phyloP scores from a whole-genome alignment of 1,140 invertebrate species.

The Epicauta chinensis region DNA sequence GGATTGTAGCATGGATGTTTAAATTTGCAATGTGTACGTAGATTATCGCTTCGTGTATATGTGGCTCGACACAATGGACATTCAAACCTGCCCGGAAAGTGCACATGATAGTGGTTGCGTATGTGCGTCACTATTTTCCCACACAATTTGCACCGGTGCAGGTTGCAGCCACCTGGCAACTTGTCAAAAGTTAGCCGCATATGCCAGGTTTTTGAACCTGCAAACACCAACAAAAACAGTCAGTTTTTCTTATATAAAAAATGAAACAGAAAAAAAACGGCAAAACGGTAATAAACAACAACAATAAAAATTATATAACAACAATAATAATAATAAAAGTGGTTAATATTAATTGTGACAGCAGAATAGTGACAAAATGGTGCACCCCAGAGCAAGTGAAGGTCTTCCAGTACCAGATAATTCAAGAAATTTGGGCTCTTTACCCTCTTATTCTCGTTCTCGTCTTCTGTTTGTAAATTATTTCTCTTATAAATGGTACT shows the following conservation, averaged over 20 bases:
- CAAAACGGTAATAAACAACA: not conserved
- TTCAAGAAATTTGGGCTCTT: no score
- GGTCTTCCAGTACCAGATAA: constrained; percentile 26
- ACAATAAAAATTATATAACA: not conserved
- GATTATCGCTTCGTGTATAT: constrained; percentile 81
- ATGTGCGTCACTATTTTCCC: constrained; percentile 87
- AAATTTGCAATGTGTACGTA: constrained; percentile 82
- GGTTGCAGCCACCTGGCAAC: constrained; percentile 78
- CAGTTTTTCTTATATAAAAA: not conserved
- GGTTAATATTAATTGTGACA: constrained; percentile 41
- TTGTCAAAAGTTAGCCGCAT: constrained; percentile 87
- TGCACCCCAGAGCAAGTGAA: constrained; percentile 42
- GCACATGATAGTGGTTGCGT: constrained; percentile 85
- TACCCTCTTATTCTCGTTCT: no score
- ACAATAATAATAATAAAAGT: constrained; percentile 4
- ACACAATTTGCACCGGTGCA: constrained; percentile 84
- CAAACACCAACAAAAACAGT: constrained; percentile 59
- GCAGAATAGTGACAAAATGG: constrained; percentile 40
- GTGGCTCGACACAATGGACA: constrained; percentile 79
- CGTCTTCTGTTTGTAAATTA: no score
- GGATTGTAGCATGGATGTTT: constrained; percentile 75
- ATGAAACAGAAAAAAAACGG: not conserved
- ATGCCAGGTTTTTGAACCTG: constrained; percentile 87
- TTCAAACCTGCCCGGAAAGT: constrained; percentile 81
- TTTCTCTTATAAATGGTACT: constrained; percentile 14